Evolutionary conservation across 2,797 vertebrate genomes (phyloP).

Genomic region (Dermochelys coriacea): DNA sequence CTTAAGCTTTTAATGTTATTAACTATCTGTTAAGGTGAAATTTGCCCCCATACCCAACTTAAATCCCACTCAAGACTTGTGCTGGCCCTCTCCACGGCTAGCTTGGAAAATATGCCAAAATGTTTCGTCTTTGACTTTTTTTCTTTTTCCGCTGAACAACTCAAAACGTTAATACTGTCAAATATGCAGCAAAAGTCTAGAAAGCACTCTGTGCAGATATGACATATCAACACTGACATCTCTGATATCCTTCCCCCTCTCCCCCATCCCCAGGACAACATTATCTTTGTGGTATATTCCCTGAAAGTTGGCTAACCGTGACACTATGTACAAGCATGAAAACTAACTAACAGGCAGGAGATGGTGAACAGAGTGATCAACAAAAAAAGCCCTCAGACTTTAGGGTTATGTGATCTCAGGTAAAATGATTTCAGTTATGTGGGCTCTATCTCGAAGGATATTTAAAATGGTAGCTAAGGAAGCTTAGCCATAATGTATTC

Average conservation of each 20-base stretch:
- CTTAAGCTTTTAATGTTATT: not conserved
- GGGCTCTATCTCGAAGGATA: no score
- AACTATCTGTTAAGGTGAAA: not conserved
- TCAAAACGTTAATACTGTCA: constrained; percentile 34
- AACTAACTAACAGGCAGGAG: not conserved
- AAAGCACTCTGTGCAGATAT: constrained; percentile 14
- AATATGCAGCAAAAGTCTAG: constrained; percentile 4
- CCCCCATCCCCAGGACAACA: not conserved
- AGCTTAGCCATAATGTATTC: no score
- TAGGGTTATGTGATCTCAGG: not conserved
- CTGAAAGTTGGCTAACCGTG: not conserved
- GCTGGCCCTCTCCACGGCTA: not conserved
- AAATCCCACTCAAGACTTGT: not conserved
- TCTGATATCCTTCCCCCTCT: not conserved
- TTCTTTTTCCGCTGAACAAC: constrained; percentile 51
- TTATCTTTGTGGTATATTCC: not conserved
- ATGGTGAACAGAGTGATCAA: not conserved
- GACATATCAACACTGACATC: not conserved
- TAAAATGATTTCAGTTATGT: not conserved
- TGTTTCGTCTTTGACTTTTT: not conserved
- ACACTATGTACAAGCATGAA: not conserved
- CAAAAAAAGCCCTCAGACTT: not conserved
- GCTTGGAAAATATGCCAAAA: not conserved
- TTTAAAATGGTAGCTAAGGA: no score
- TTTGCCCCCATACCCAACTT: no score